Conservation (phyloP, 1,140 invertebrate genomes). For the Philopotamus ludificatus region DNA sequence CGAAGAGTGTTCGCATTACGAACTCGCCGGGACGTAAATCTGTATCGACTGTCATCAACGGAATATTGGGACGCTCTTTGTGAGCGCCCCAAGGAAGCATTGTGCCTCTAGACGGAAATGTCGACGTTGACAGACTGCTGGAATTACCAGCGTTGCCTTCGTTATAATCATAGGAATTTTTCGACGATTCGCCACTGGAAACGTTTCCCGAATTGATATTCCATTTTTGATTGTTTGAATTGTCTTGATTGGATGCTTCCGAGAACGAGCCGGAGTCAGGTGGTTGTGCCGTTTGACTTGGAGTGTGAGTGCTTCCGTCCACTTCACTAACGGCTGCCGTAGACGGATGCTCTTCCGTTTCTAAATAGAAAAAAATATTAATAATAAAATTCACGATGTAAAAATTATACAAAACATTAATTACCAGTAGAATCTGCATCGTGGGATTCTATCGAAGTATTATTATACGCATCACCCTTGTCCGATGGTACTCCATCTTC, state of each 20-base stretch:
- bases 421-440: constrained; percentile 16
- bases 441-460: neutral
- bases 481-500: constrained; percentile 17
- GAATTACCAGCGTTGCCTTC: neutral
- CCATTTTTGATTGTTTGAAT: neutral
- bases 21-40: constrained; percentile 86
- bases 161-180: neutral
- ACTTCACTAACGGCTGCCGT: neutral
- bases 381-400: neutral
- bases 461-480: constrained; percentile 16
- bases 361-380: neutral
- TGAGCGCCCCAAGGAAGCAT: constrained; percentile 79
- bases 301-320: neutral
- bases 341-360: neutral
- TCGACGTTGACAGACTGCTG: neutral
- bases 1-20: constrained; percentile 91
- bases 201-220: neutral
- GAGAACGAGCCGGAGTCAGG: neutral
- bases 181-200: neutral
- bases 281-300: neutral
- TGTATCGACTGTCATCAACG: constrained; percentile 59
- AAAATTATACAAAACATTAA: neutral
- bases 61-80: constrained; percentile 67
- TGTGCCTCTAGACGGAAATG: constrained; percentile 45
- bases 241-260: neutral